A percentile compares a stretch with the other conserved stretches of the same genome.
These are phyloP conservation scores for Thysanoteuthis rhombus DNA, from an alignment of 2,888 invertebrate genomes.

Conservation along the genomic window DNA sequence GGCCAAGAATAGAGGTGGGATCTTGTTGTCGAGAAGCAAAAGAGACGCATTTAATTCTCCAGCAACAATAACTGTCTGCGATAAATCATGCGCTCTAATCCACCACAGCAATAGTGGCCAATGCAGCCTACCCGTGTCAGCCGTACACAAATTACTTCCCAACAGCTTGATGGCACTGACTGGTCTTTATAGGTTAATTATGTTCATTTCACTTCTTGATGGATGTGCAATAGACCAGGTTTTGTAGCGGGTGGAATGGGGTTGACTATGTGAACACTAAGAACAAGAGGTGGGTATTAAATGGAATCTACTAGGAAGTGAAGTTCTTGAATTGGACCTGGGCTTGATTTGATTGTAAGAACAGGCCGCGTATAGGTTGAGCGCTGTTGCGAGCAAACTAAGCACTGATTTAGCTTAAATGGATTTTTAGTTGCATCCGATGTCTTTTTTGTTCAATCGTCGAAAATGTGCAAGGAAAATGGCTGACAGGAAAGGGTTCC, in stretches of 20 bases:
- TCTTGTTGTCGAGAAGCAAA: not conserved
- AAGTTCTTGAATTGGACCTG: no score
- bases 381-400: no score
- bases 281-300: no score
- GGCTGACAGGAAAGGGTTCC: no score
- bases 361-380: no score
- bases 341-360: no score
- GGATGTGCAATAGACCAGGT: not conserved
- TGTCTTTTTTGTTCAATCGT: no score
- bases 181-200: not conserved
- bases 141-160: not conserved
- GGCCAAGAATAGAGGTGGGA: not conserved
- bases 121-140: no score
- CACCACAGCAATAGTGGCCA: not conserved
- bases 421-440: no score
- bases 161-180: not conserved
- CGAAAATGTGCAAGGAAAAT: no score
- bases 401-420: no score
- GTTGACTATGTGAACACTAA: not conserved
- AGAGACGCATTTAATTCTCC: not conserved
- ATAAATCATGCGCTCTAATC: not conserved
- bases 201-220: not conserved
- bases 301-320: no score
- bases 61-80: not conserved
- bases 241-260: not conserved